Base-by-base conservation (phyloP, 2,888 invertebrate species). In the Sarcophaga subvicina region DNA sequence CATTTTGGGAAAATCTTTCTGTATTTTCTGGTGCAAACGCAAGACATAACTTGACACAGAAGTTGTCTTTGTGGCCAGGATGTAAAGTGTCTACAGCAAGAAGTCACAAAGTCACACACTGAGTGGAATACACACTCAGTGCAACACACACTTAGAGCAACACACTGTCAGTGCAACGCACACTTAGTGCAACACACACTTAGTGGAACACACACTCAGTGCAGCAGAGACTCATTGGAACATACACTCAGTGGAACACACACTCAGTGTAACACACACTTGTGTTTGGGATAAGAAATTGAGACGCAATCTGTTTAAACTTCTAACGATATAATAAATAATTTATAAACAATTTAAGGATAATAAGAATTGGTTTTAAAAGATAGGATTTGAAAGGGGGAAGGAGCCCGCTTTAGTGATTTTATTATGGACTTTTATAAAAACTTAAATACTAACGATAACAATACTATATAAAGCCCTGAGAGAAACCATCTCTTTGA, bases 81-180 rank as follows among this genome's bases (percentile, higher is more conserved):
- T 76, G 78, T 63, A 37, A 84, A 83, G 60, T 77, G 59, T 60
- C 37, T 37, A 54, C 12, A 54, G 54, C 54, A 12, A 71, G 22
- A 79, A 80, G 84, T 80, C 80, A 76, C n/a, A 83, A 76, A 80
- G 76, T 80, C 80, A 84, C 70, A 79, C 75, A 69, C 25, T 27
- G 17, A 70, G 47, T 5, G 5, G 6, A 45, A 25, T 10, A 8
- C 2, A 37, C 37, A 37, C 8, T 37, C 6, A 20, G 6, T 37
- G 37, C 0, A 37, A 2, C 80, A 84, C 70, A 79, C 75, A 69
- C 45, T 25, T 14, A 73, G 45, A 5, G 8, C 6, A 37, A 22
- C 27, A 27, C 4, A 37, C 37, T 10, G 10, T 37, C 6, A 20
- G 6, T 37, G 37, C 2, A 37, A 2, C 80, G 1, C 1, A 37